Evolutionary conservation across 2,797 vertebrate species (phyloP), one percentile per base, ranked within the genome.

Genomic region (Carduelis carduelis): DNA sequence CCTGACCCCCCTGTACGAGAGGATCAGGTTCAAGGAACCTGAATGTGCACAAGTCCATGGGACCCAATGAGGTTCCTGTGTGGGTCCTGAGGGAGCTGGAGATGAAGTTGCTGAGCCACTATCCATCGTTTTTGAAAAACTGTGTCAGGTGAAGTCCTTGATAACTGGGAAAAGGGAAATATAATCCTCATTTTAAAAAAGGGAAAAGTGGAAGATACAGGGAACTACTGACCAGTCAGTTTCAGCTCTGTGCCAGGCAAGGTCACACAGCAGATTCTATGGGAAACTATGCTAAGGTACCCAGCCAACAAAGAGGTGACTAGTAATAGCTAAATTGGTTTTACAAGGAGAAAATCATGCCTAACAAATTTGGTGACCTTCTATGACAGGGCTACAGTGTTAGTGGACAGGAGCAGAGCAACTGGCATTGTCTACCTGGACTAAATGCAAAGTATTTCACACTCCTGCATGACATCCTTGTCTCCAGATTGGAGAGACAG

Each of bases 321-420:
- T 60, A 17, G 12, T 66, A 75, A 75, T 22, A 32, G 27, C 37
- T 13, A 50, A 66, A 75, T 75, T 37, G n/a, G 46, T 28, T 76
- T 68, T n/a, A 52, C 14, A 52, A n/a, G 27, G 4, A 16, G 17
- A 27, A 65, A 50, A 44, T 75, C 12, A 59, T 5, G 32, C 37
- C 37, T 59, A 19, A 44, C 22, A 50, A 50, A 52, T 19, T 2
- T 59, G 44, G 27, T 59, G 46, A 59, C 27, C 44, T 65, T 57
- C 26, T 19, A 5, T 50, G 27, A 50, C 5, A 20, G 2, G 19
- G 23, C 32, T 43, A 26, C 27, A 44, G 44, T 0, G 0, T 11
- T 66, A 32, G 37, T 32, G 6, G 27, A 66, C 14, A 35, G 26
- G 11, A 32, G 9, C 19, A 84, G 44, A 65, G 14, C 7, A 66